These are phyloP conservation scores for Euura lappo DNA, from an alignment of 1,140 invertebrate genomes.

Conservation along the genomic window DNA sequence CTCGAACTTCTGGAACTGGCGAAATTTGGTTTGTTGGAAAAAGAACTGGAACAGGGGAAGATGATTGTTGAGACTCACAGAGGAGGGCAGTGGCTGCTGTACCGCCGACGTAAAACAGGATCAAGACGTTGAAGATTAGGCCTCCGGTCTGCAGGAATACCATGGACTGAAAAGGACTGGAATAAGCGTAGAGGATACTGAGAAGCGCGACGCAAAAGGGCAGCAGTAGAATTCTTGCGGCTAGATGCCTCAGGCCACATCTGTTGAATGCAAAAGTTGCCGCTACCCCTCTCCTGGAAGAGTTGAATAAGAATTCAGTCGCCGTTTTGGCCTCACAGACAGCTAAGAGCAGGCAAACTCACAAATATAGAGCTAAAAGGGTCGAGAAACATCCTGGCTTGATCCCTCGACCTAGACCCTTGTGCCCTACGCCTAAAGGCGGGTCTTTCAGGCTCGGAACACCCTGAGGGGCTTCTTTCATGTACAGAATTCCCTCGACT, in stretches of 20 bases:
- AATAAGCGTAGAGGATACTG: constrained; percentile 78
- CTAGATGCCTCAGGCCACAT: constrained; percentile 75
- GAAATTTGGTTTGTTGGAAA: constrained; percentile 16
- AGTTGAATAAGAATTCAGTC: neutral
- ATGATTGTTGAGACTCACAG: constrained; percentile 66
- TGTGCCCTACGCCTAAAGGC: constrained; percentile 44
- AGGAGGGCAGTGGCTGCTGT: constrained; percentile 79
- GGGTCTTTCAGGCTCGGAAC: constrained; percentile 51
- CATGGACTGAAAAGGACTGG: constrained; percentile 50
- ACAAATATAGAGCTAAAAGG: constrained; percentile 79
- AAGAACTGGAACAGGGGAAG: constrained; percentile 9
- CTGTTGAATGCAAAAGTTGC: constrained; percentile 80
- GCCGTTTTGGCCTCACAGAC: neutral
- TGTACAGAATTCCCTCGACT: constrained; percentile 73
- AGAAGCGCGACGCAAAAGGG: constrained; percentile 80
- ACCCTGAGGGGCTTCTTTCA: constrained; percentile 65
- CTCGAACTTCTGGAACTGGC: constrained; percentile 82
- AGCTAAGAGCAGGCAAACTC: constrained; percentile 46
- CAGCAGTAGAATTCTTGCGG: constrained; percentile 74
- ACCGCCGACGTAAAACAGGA: constrained; percentile 78
- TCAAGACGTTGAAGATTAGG: constrained; percentile 81
- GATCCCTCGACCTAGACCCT: constrained; percentile 58
- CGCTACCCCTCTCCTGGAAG: constrained; percentile 73
- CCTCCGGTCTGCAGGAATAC: constrained; percentile 63
- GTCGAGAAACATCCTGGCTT: constrained; percentile 75